These are phyloP conservation scores for Sebastes glaucus DNA, from an alignment of 2,797 vertebrate species.

Conservation along the genomic window DNA sequence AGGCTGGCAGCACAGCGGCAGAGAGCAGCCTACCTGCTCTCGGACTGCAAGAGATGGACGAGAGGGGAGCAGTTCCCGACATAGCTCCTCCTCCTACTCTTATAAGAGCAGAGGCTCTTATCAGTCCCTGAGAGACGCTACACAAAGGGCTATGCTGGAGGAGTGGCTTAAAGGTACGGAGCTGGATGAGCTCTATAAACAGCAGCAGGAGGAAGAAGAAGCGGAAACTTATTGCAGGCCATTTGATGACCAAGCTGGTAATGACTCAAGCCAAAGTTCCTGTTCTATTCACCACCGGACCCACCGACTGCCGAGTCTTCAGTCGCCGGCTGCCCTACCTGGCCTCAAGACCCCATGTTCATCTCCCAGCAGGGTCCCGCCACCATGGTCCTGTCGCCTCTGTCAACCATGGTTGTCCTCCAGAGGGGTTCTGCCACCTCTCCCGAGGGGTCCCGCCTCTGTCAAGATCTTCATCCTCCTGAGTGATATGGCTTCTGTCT, in stretches of 20 bases:
- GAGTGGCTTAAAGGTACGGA: not conserved
- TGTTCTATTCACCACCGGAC: too few relatives aligned
- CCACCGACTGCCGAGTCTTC: too few relatives aligned
- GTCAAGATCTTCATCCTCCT: too few relatives aligned
- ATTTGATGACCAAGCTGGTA: not conserved
- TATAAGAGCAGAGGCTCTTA: not conserved
- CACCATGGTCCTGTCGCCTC: too few relatives aligned
- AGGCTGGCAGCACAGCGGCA: not conserved
- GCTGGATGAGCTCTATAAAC: not conserved
- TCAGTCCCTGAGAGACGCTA: not conserved
- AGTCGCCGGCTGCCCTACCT: too few relatives aligned
- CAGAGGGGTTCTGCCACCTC: too few relatives aligned
- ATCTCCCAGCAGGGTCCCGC: rapidly evolving
- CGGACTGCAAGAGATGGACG: not conserved
- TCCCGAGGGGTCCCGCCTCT: too few relatives aligned
- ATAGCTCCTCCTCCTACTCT: not conserved
- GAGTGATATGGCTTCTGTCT: too few relatives aligned
- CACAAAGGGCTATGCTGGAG: not conserved
- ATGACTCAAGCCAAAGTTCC: too few relatives aligned
- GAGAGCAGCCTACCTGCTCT: not conserved
- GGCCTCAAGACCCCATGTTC: too few relatives aligned
- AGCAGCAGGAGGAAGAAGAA: not conserved
- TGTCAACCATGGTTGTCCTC: too few relatives aligned
- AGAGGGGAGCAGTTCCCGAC: not conserved
- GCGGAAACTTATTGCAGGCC: rapidly evolving